Percentiles rank a stretch among this genome's conserved stretches.
These are phyloP conservation scores for Caenorhabditis imperialis DNA, from an alignment of 2,888 invertebrate species.

Conservation along the genomic window DNA sequence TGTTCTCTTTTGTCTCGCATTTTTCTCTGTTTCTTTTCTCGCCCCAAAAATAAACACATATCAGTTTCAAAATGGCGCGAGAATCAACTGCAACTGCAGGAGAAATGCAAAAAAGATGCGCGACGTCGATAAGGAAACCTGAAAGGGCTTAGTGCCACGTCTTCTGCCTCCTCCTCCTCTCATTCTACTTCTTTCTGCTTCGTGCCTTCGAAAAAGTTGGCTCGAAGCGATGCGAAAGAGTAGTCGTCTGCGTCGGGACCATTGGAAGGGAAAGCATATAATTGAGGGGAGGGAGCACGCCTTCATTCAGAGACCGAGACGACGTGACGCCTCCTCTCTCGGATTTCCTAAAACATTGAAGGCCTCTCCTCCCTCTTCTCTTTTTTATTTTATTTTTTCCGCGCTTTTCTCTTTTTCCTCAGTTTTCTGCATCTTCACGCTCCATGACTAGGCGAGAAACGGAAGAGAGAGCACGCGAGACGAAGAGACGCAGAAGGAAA, in stretches of 20 bases:
- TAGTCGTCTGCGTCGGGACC: constrained; percentile 32
- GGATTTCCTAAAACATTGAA: constrained; percentile 50
- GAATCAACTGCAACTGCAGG: neutral
- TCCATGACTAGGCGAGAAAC: constrained; percentile 1
- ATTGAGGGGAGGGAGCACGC: constrained; percentile 36
- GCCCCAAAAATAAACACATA: constrained; percentile 16
- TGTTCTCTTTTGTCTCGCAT: neutral
- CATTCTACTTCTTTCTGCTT: no score
- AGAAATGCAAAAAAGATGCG: constrained; percentile 11
- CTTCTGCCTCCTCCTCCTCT: neutral
- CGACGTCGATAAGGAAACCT: constrained; percentile 34
- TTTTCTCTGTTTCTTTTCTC: constrained; percentile 19
- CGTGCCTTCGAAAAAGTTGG: constrained; percentile 36
- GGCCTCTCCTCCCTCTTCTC: constrained; percentile 7
- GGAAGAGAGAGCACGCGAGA: constrained; percentile 23
- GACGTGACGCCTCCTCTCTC: constrained; percentile 17
- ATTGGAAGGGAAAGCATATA: constrained; percentile 31
- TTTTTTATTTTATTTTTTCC: constrained; percentile 36
- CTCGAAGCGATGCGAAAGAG: constrained; percentile 23
- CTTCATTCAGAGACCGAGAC: constrained; percentile 27
- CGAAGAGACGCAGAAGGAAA: constrained; percentile 38
- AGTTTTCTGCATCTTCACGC: constrained; percentile 46
- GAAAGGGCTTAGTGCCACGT: constrained; percentile 23
- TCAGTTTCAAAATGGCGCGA: constrained; percentile 16
- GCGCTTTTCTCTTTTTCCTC: neutral